Conservation (phyloP, 2,113 vertebrate genomes). For the Ascaphus truei region DNA sequence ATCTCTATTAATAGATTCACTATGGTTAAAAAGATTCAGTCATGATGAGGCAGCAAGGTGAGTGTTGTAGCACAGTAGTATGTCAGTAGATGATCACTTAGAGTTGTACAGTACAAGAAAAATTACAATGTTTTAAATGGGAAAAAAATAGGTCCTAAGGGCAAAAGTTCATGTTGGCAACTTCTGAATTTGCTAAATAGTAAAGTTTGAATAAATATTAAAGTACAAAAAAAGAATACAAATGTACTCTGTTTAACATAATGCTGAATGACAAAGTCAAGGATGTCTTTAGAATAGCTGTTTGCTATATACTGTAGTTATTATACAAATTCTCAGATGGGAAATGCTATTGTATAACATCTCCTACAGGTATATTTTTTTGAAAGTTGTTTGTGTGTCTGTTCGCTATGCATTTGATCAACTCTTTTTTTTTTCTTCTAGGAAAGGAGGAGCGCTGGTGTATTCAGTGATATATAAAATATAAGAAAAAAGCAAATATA, state of each 20-base stretch:
- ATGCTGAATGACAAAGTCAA: not conserved
- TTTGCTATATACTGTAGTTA: too few species aligned
- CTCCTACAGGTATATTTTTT: too few species aligned
- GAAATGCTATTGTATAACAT: too few species aligned
- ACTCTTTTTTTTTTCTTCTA: too few species aligned
- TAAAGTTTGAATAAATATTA: not conserved
- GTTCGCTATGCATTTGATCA: too few species aligned
- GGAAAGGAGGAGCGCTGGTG: too few species aligned
- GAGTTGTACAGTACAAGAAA: conserved; percentile 54
- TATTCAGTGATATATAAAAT: too few species aligned
- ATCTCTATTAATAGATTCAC: conserved; percentile 57
- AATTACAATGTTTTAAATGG: conserved; percentile 47
- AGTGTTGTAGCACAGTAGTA: conserved; percentile 47
- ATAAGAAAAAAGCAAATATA: too few species aligned
- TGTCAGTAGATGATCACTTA: conserved; percentile 51
- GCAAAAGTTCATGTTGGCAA: conserved; percentile 20
- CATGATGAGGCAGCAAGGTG: conserved; percentile 54
- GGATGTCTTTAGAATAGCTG: too few species aligned
- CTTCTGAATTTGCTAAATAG: conserved; percentile 9
- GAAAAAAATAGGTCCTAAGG: conserved; percentile 27
- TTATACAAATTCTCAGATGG: too few species aligned
- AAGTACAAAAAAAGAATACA: not conserved
- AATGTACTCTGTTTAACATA: not conserved
- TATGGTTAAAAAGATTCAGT: conserved; percentile 61
- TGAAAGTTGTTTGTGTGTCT: too few species aligned